Percentiles rank a stretch among this genome's conserved stretches.
These are phyloP conservation scores for Caenorhabditis briggsae DNA, from an alignment of 1,140 invertebrate species.

Conservation along the genomic window DNA sequence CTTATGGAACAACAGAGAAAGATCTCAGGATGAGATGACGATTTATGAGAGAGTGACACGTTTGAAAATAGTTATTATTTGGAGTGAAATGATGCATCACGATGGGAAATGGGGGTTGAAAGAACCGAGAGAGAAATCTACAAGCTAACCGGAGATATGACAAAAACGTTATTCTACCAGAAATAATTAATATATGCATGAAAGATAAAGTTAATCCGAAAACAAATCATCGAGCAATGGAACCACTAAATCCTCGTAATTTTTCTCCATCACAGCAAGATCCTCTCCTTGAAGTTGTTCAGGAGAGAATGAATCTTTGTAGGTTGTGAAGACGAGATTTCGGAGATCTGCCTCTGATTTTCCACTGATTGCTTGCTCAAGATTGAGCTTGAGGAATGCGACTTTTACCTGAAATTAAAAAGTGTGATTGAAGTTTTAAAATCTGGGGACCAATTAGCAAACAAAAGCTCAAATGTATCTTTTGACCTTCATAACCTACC, in stretches of 20 bases:
- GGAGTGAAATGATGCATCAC: too few species aligned
- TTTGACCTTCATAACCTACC: too few species aligned
- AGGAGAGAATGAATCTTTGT: neutral
- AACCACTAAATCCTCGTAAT: constrained; percentile 1
- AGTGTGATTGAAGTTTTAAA: neutral
- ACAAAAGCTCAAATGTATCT: too few species aligned
- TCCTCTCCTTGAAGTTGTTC: too few species aligned
- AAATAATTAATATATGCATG: neutral
- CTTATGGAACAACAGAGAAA: too few species aligned
- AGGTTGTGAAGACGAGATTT: neutral
- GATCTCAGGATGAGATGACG: too few species aligned
- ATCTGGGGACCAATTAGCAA: neutral
- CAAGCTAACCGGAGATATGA: too few species aligned
- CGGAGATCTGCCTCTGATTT: neutral
- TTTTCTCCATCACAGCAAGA: neutral
- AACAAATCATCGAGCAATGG: constrained; percentile 1
- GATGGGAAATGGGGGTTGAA: too few species aligned
- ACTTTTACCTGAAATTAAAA: constrained; percentile 10
- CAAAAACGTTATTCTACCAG: neutral
- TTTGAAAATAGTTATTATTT: too few species aligned
- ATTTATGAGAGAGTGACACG: too few species aligned
- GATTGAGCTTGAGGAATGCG: neutral
- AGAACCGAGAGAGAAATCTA: too few species aligned
- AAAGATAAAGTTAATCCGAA: neutral
- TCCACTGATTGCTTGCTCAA: neutral